Evolutionary conservation across 2,113 vertebrate species (phyloP), one percentile per base, ranked within the genome.

Genomic region (Gambusia affinis): DNA sequence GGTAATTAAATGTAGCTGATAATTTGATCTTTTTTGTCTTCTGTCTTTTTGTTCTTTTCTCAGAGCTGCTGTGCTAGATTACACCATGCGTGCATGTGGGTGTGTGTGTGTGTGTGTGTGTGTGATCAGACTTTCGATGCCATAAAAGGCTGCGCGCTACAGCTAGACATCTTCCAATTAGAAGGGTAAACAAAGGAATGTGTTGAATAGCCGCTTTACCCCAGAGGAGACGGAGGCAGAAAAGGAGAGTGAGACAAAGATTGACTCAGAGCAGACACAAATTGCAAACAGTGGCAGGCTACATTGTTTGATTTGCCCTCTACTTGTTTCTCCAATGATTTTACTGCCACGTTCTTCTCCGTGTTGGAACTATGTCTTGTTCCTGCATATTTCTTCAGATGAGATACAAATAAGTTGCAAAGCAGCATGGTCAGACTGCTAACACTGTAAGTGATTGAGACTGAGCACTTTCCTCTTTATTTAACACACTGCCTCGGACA

Each of bases 1-100:
- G 87, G 87, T 92, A 93, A 94, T 94, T 93, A 94, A 92, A 92
- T 91, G 92, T 79, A 82, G 88, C 89, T 76, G 86, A 92, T 93
- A 86, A 93, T 93, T 91, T 90, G 88, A 93, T 93, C 87, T 92
- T 92, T 92, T 67, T 90, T 89, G 83, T 88, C 81, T 88, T 81
- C 39, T 72, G 75, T 82, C 79, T 78, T 84, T 89, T 91, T 87
- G 84, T 86, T 85, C 74, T 75, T 75, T 81, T 72, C 79, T 86
- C 64, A 57, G 60, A 73, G 75, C 63, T 47, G 29, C 77, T 75
- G 73, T 73, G 82, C 76, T 82, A 86, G 80, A 83, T 66, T 64
- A 29, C 30, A 63, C 62, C 31, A 51, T 39, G 31, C 7, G 42
- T 44, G 42, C 14, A 15, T 44, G 42, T 15, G 12, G 4, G 54